Conservation (phyloP, 1,140 invertebrate species). For the Atta cephalotes region DNA sequence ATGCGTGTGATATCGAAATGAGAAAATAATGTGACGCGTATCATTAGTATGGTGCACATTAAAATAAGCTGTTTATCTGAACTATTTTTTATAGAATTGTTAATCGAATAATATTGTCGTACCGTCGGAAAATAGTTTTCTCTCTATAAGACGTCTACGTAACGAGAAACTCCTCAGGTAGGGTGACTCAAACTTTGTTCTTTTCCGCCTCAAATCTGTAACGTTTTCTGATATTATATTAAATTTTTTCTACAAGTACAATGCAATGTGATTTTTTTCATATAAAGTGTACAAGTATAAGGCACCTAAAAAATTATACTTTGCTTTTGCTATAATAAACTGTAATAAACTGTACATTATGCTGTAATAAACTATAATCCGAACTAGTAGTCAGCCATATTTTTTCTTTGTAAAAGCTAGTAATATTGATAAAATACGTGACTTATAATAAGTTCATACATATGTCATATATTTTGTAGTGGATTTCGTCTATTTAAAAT, state of each 20-base stretch:
- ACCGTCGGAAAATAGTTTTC: slow-evolving; percentile 82
- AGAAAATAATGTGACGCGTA: slow-evolving; percentile 52
- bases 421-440: slow-evolving; percentile 31
- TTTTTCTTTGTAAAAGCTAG: slow-evolving; percentile 24
- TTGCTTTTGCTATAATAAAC: neutral
- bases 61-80: slow-evolving; percentile 67
- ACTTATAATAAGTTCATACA: neutral
- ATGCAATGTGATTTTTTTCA: slow-evolving; percentile 27
- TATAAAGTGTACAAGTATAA: slow-evolving; percentile 13
- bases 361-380: slow-evolving; percentile 11
- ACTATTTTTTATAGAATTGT: slow-evolving; percentile 60
- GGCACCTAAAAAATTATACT: slow-evolving; percentile 11
- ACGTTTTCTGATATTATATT: slow-evolving; percentile 75
- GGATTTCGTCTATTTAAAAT: neutral
- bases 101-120: slow-evolving; percentile 75
- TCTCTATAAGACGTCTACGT: slow-evolving; percentile 80
- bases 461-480: slow-evolving; percentile 38
- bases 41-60: slow-evolving; percentile 71
- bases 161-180: slow-evolving; percentile 80
- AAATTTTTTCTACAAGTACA: slow-evolving; percentile 39
- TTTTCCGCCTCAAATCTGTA: slow-evolving; percentile 83
- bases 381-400: neutral
- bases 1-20: slow-evolving; percentile 30
- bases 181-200: slow-evolving; percentile 83
- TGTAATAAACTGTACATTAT: neutral